Percentiles rank a stretch among this genome's conserved stretches.
Conservation (phyloP, 1,140 invertebrate genomes). For the Trichogramma pretiosum region DNA sequence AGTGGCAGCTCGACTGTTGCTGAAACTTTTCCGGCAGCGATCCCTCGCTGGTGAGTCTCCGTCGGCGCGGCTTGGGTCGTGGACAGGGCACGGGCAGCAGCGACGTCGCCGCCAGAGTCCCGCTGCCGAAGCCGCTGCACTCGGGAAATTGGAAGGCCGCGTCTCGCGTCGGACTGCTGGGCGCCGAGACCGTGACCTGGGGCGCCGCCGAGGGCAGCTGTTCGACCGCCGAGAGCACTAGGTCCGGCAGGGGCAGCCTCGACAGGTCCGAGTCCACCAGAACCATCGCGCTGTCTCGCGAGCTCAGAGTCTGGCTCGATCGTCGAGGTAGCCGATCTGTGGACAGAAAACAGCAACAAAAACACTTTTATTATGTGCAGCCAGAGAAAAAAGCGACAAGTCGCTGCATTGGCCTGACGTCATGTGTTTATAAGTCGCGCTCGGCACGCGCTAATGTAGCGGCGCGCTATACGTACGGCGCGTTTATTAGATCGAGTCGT, state of each 20-base stretch:
- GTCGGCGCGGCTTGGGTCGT: constrained; percentile 40
- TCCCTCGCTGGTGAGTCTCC: constrained; percentile 38
- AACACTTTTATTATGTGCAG: no score
- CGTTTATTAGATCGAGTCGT: no score
- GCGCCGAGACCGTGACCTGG: constrained; percentile 41
- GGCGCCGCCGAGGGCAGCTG: constrained; percentile 36
- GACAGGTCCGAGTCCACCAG: constrained; percentile 38
- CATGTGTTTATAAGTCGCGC: no score
- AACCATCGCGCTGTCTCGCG: constrained; percentile 34
- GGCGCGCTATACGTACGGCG: no score
- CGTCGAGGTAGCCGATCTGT: constrained; percentile 38
- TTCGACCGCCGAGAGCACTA: constrained; percentile 39
- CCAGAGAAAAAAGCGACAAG: no score
- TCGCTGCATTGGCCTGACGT: no score
- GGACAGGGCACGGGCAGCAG: constrained; percentile 36
- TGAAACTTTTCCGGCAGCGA: constrained; percentile 21
- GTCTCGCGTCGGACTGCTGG: constrained; percentile 41
- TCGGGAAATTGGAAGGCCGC: constrained; percentile 45
- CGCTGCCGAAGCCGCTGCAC: constrained; percentile 20
- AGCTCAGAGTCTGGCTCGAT: constrained; percentile 23
- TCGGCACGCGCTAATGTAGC: no score
- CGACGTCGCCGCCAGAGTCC: not conserved
- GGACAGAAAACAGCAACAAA: constrained; percentile 3
- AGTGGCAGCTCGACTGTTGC: constrained; percentile 18
- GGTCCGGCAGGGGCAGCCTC: constrained; percentile 36